Evolutionary conservation across 1,140 invertebrate genomes (phyloP).

Genomic region (Lepidurus arcticus): DNA sequence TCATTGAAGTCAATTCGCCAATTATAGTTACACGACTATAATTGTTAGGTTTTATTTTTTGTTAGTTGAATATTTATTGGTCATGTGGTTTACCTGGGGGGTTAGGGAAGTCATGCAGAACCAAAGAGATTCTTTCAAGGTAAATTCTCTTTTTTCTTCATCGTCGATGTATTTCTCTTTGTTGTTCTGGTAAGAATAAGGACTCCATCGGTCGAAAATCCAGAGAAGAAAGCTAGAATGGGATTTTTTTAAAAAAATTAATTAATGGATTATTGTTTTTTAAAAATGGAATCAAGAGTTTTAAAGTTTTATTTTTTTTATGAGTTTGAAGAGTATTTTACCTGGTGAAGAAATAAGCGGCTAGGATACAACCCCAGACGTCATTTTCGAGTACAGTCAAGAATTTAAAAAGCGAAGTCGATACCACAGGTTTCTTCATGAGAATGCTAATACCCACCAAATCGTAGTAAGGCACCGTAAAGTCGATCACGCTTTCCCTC

Average conservation of each 20-base stretch:
- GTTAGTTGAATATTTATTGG: background rate
- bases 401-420: conserved; percentile 92
- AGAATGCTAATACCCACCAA: conserved; percentile 88
- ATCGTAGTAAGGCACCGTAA: conserved; percentile 93
- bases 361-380: conserved; percentile 93
- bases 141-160: conserved; percentile 91
- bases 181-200: conserved; percentile 94
- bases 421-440: conserved; percentile 70
- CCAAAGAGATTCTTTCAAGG: conserved; percentile 93
- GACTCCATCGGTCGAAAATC: conserved; percentile 92
- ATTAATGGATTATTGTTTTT: too few relatives aligned
- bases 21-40: background rate
- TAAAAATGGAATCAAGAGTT: background rate
- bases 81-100: conserved; percentile 58
- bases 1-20: background rate
- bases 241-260: too few relatives aligned
- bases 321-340: conserved; percentile 39
- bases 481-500: conserved; percentile 88
- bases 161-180: conserved; percentile 86
- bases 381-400: conserved; percentile 90
- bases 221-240: conserved; percentile 76
- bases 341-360: conserved; percentile 90
- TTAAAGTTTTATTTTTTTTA: background rate
- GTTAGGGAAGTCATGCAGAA: conserved; percentile 98
- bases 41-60: background rate